Percentiles rank a stretch among this genome's conserved stretches.
These are phyloP conservation scores for Hyaena hyaena DNA, from an alignment of 2,113 vertebrate species.

Conservation along the genomic window DNA sequence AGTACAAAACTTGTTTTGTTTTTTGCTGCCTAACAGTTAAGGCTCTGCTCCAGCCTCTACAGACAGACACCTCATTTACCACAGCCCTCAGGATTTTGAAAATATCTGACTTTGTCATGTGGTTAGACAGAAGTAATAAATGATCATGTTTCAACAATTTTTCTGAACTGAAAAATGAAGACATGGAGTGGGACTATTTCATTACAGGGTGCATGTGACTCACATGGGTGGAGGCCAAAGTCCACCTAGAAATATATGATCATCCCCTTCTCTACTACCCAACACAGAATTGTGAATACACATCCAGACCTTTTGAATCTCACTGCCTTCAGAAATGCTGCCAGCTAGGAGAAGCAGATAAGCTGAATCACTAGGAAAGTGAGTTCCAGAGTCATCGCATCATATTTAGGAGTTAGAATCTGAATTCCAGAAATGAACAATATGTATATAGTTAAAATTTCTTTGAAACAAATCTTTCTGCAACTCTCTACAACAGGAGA, in stretches of 20 bases:
- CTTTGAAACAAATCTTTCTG: background rate
- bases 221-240: background rate
- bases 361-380: background rate
- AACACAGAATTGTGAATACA: background rate
- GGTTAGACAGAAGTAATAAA: background rate
- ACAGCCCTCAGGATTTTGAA: background rate
- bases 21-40: background rate
- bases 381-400: background rate
- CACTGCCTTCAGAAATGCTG: background rate
- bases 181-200: background rate
- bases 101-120: background rate
- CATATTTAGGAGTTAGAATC: background rate
- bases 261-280: background rate
- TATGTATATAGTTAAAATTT: background rate
- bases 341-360: background rate
- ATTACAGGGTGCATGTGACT: background rate
- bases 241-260: background rate
- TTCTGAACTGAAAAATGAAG: constrained; percentile 29
- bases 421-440: background rate
- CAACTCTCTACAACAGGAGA: background rate
- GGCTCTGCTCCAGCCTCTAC: background rate
- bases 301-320: background rate
- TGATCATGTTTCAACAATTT: background rate
- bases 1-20: background rate
- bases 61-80: background rate